Evolutionary conservation across 2,888 invertebrate genomes (phyloP).

Genomic region (Lacanobia wlatinum): DNA sequence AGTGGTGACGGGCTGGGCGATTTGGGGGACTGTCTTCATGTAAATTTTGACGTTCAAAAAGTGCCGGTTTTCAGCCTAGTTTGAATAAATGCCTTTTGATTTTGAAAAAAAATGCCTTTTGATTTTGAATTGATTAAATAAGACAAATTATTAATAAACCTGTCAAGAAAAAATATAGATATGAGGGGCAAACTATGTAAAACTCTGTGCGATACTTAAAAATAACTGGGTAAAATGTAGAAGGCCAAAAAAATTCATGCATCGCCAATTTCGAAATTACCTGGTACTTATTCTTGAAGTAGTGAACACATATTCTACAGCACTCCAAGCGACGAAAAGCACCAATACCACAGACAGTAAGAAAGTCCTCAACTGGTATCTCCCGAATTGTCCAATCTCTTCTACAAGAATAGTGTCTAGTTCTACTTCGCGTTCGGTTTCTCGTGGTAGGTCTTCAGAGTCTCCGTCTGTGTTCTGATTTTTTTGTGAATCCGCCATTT

Average conservation of each 20-base stretch:
- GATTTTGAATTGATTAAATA: no score
- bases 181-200: no score
- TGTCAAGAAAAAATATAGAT: no score
- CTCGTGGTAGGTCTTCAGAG: background rate
- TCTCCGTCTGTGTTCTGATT: constrained; percentile 23
- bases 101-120: no score
- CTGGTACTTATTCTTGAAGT: constrained; percentile 81
- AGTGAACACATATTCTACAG: constrained; percentile 83
- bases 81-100: no score
- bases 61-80: no score
- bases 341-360: constrained; percentile 71
- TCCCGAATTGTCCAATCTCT: constrained; percentile 84
- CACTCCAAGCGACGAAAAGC: constrained; percentile 78
- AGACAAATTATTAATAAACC: no score
- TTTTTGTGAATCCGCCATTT: constrained; percentile 25
- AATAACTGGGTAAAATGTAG: background rate
- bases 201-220: no score
- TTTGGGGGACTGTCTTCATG: no score
- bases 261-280: constrained; percentile 60
- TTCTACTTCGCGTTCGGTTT: constrained; percentile 68
- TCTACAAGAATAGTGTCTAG: constrained; percentile 80
- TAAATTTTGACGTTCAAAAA: no score
- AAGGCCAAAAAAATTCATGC: no score
- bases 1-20: no score
- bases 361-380: constrained; percentile 70